These are phyloP conservation scores for Ennomos erosarius DNA, from an alignment of 2,888 invertebrate species.

Conservation along the genomic window DNA sequence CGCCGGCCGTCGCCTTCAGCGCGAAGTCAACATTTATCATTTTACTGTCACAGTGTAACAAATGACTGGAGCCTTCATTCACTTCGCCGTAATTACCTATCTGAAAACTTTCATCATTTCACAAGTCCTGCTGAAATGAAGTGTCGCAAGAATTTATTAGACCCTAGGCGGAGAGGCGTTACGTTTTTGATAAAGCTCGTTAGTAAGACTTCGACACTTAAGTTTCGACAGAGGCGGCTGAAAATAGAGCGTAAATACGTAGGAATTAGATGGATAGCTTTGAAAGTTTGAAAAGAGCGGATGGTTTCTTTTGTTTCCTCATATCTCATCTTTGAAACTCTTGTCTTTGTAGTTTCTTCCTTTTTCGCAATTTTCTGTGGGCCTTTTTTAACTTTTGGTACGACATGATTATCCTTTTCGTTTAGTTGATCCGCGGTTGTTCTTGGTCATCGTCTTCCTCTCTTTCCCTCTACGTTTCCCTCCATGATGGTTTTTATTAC, in stretches of 20 bases:
- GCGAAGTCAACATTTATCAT: constrained; percentile 48
- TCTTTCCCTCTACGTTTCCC: too few relatives aligned
- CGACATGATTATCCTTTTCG: too few relatives aligned
- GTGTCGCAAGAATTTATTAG: constrained; percentile 21
- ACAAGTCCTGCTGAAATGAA: constrained; percentile 22
- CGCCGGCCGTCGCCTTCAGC: constrained; percentile 31
- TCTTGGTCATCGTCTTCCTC: too few relatives aligned
- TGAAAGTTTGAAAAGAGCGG: too few relatives aligned
- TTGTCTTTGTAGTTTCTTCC: too few relatives aligned
- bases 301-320: too few relatives aligned
- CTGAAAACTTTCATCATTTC: constrained; percentile 36
- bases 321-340: too few relatives aligned
- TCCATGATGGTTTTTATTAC: too few relatives aligned
- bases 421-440: too few relatives aligned
- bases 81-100: constrained; percentile 42
- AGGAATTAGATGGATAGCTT: too few relatives aligned
- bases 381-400: too few relatives aligned
- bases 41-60: constrained; percentile 43
- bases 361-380: too few relatives aligned
- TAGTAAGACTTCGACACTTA: constrained; percentile 1
- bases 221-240: background rate
- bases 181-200: constrained; percentile 12
- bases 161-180: background rate
- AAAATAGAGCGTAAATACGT: background rate
- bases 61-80: constrained; percentile 42